These are phyloP conservation scores for Disparrhopalites patrizii DNA, from an alignment of 2,888 invertebrate genomes.

Conservation along the genomic window DNA sequence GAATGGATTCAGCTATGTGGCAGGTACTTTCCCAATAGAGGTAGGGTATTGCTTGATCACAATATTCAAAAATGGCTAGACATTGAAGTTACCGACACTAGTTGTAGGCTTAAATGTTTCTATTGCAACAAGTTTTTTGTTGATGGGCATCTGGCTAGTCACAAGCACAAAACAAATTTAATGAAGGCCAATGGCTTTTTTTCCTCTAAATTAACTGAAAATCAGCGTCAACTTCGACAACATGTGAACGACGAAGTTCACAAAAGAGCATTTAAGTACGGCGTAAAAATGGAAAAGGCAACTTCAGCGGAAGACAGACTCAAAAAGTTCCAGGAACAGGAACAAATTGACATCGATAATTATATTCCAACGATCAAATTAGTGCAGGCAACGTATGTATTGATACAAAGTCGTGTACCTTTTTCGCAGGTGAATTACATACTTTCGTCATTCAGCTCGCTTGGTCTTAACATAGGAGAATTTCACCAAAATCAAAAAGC, in stretches of 20 bases:
- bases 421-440: too few relatives aligned
- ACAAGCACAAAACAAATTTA: neutral
- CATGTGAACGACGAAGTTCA: neutral
- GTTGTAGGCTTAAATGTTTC: neutral
- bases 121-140: neutral
- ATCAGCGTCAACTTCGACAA: too few relatives aligned
- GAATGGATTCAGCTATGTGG: neutral
- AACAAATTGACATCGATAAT: too few relatives aligned
- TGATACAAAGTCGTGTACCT: too few relatives aligned
- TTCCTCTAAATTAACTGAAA: neutral
- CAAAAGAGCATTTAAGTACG: neutral
- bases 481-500: too few relatives aligned
- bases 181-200: neutral
- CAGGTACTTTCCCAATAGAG: neutral
- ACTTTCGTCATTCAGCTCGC: too few relatives aligned
- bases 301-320: too few relatives aligned
- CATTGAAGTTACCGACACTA: neutral
- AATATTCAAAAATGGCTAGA: neutral
- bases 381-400: too few relatives aligned
- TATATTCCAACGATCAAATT: too few relatives aligned
- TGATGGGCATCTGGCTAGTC: neutral
- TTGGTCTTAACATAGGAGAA: too few relatives aligned
- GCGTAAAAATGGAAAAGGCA: too few relatives aligned
- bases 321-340: too few relatives aligned
- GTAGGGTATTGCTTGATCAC: neutral